Conservation (phyloP, 2,888 invertebrate genomes). For the Melikaiella ostensackeni region DNA sequence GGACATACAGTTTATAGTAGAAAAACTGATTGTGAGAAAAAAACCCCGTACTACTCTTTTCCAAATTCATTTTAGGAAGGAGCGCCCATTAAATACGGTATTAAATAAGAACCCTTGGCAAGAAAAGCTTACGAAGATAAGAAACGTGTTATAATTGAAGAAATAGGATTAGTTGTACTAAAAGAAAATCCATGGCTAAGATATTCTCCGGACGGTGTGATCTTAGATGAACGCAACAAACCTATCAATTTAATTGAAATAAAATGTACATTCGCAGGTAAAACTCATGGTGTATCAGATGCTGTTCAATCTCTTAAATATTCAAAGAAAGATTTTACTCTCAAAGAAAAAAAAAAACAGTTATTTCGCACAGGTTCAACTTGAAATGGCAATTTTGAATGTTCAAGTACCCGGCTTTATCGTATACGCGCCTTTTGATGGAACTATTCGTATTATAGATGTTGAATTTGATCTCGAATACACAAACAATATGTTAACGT, state of each 20-base stretch:
- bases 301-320: background rate
- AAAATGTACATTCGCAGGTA: background rate
- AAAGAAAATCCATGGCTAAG: background rate
- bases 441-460: no score
- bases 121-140: background rate
- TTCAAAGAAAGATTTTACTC: background rate
- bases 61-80: background rate
- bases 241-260: background rate
- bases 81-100: background rate
- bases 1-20: background rate
- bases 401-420: no score
- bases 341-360: background rate
- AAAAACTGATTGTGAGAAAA: background rate
- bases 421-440: no score
- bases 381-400: background rate
- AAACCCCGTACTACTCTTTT: background rate
- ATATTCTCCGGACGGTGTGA: background rate
- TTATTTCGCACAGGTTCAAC: background rate
- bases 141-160: background rate
- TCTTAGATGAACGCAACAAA: background rate
- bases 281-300: no score
- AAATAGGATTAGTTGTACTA: background rate
- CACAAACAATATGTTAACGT: background rate
- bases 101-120: background rate
- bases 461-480: background rate